Evolutionary conservation across 2,113 vertebrate species (phyloP).

Genomic region (Xiphophorus maculatus): DNA sequence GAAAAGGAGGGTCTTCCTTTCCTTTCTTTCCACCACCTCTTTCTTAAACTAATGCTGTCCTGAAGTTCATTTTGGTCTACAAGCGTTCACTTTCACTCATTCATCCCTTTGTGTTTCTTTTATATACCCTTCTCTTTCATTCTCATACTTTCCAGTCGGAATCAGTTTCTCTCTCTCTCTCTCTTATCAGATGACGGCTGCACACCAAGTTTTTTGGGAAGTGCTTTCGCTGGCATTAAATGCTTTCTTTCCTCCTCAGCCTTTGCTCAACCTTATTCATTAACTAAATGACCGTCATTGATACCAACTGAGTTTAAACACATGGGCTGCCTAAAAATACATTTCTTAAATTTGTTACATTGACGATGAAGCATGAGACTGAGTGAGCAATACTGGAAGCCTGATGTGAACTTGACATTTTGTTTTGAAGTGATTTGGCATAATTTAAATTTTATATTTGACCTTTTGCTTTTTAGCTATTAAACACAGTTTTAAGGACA

Average conservation of each 20-base stretch:
- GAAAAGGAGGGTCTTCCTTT: slow-evolving; percentile 60
- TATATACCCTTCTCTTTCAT: slow-evolving; percentile 4
- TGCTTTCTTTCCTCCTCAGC: slow-evolving; percentile 29
- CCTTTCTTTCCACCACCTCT: slow-evolving; percentile 49
- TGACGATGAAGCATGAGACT: background rate
- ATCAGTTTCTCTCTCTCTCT: slow-evolving; percentile 10
- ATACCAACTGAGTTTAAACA: slow-evolving; percentile 51
- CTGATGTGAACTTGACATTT: slow-evolving; percentile 24
- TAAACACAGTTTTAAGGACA: slow-evolving; percentile 16
- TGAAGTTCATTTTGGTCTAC: slow-evolving; percentile 39
- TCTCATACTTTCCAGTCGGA: slow-evolving; percentile 2
- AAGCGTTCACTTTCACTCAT: slow-evolving; percentile 35
- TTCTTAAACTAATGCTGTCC: slow-evolving; percentile 2
- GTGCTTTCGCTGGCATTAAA: slow-evolving; percentile 39
- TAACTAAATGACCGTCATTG: slow-evolving; percentile 47
- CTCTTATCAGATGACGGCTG: background rate
- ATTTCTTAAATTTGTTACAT: slow-evolving; percentile 8
- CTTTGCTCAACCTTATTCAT: slow-evolving; percentile 56
- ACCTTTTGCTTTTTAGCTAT: slow-evolving; percentile 16
- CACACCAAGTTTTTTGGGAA: slow-evolving; percentile 41
- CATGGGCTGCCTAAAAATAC: slow-evolving; percentile 27
- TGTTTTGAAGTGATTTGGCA: slow-evolving; percentile 33
- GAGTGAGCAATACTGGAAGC: background rate
- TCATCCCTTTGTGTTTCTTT: slow-evolving; percentile 16
- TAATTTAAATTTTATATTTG: slow-evolving; percentile 17